Evolutionary conservation across 2,113 vertebrate genomes (phyloP), one percentile per base, ranked within the genome.

Genomic region (Saccopteryx bilineata): DNA sequence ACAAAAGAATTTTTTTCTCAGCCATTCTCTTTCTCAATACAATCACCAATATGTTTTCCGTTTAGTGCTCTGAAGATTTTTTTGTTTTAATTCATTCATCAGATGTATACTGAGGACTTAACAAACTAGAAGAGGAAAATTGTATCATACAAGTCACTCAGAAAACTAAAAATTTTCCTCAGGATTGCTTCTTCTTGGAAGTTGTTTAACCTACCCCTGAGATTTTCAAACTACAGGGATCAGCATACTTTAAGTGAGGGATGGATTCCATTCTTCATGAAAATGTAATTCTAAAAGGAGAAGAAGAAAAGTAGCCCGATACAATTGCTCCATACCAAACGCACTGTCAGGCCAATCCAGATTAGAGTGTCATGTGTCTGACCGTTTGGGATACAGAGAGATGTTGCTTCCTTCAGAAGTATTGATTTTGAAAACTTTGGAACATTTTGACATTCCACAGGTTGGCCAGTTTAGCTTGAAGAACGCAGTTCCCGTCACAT

Each of bases 71-170:
- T 68, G 2, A 60, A 26, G 26, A 39, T 91, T 71, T 90, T 61
- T 84, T 75, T 74, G 17, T 79, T 90, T 96, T 48, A 93, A 60
- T 91, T 87, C 18, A 39, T 31, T 93, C 89, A 52, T 91, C 8
- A 56, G 33, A 71, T 65, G 21, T 58, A 87, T 58, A 80, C 19
- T 63, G 24, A 90, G 69, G 23, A 90, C 71, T 82, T 83, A 24
- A 86, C 1, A 33, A 94, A 46, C 54, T 79, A 26, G 26, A 13
- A 91, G 28, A 71, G 3, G 4, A 10, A 89, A 19, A 60, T 68
- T 61, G 6, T 56, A 76, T 48, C 48, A 83, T 31, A 33, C 1
- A n/a, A n/a, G 48, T 79, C 66, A 66, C 23, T 92, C 61, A 88
- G 65, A 66, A 92, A 75, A 60, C 48, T 31, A 71, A 83, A 66